Base-by-base conservation (phyloP, 2,113 vertebrate species). In the Oriolus oriolus region DNA sequence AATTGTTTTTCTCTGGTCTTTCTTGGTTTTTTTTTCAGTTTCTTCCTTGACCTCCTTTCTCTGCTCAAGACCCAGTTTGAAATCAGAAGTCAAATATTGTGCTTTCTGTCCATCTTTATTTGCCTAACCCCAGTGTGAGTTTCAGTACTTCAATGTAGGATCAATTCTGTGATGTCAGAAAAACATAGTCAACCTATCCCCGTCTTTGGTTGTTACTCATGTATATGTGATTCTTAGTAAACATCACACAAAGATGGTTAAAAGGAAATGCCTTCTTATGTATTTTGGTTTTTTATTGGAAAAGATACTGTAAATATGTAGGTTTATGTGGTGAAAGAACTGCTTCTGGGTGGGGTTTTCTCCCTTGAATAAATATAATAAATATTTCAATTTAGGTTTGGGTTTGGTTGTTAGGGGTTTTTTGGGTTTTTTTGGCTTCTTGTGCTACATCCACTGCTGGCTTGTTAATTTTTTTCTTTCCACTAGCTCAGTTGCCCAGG, bases 371-470 rank as follows among this genome's bases (percentile, higher is more conserved):
- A 70, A 93, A 41, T 68, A 54, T 28, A 74, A 77, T 4, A 61
- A 87, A 68, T 73, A 54, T 27, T 83, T 26, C 4, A 18, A 5
- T 22, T 45, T 8, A 24, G 19, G 10, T 19, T 11, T 20, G 8
- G 4, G 19, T 22, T 56, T 2, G 4, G 13, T 50, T 26, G n/a
- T n/a, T n/a, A n/a, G n/a, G n/a, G 11, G 12, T 1, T 45, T 12
- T 31, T 22, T 16, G 39, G 39, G 39, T 14, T 27, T 26, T 22
- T 44, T 39, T 26, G 3, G 5, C 4, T 52, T 68, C 24, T 71
- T 77, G 6, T 77, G 64, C 41, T 68, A 45, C 16, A 22, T 49
- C 26, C 20, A 30, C 6, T 47, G 23, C 26, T 77, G 45, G 18
- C 5, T 84, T 70, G 24, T 63, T 28, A 2, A 47, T 53, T 84